These are phyloP conservation scores for Zeugodacus cucurbitae DNA, from an alignment of 1,140 invertebrate species.

Conservation along the genomic window DNA sequence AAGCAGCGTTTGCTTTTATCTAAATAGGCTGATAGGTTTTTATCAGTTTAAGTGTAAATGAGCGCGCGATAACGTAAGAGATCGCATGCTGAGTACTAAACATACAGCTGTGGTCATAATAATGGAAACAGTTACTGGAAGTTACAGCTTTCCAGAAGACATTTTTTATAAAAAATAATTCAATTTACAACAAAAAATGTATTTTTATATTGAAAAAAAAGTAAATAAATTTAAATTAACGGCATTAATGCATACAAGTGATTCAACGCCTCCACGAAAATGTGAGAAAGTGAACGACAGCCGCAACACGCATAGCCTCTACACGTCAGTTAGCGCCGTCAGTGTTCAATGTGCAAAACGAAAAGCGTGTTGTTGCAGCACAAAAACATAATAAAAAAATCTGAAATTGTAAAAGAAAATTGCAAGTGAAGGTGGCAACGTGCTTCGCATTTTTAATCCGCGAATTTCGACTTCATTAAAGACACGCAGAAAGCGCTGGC, in stretches of 20 bases:
- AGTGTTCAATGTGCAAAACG: background rate
- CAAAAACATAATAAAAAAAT: background rate
- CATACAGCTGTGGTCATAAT: no score
- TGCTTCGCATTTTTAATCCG: slow-evolving; percentile 30
- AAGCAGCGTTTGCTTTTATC: background rate
- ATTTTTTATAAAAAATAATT: no score
- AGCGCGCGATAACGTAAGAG: background rate
- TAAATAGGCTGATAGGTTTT: background rate
- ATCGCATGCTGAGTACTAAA: background rate
- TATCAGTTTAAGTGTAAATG: background rate
- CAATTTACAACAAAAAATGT: background rate
- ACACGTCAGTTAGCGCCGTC: background rate
- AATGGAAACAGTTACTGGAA: no score
- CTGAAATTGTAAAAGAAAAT: background rate
- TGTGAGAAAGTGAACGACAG: background rate
- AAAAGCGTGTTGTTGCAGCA: background rate
- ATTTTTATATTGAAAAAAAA: background rate
- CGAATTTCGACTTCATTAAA: slow-evolving; percentile 24
- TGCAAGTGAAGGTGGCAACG: slow-evolving; percentile 30
- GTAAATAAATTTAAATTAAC: background rate
- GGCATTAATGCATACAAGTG: background rate
- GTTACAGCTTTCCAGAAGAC: no score
- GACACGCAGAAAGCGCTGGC: background rate
- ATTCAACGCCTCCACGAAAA: background rate
- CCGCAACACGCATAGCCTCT: background rate